Conservation (phyloP, 1,140 invertebrate species). For the Micrasema longulum region DNA sequence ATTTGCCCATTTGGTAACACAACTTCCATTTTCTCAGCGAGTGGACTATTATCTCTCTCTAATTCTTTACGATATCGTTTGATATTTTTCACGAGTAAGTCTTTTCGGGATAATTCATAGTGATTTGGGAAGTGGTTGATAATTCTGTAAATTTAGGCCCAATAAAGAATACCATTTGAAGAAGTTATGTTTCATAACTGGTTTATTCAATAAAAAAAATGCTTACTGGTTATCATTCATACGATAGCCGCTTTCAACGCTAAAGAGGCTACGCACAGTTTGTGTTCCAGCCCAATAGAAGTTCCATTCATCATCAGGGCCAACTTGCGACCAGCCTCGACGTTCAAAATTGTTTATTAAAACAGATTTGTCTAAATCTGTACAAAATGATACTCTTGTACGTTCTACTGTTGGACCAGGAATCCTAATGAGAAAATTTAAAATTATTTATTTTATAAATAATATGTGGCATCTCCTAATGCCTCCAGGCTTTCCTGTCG, state of each 20-base stretch:
- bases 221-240: conserved; percentile 91
- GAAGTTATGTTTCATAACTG: background rate
- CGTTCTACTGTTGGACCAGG: conserved; percentile 58
- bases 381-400: conserved; percentile 84
- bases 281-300: conserved; percentile 96
- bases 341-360: conserved; percentile 94
- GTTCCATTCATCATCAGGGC: conserved; percentile 95
- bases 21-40: conserved; percentile 78
- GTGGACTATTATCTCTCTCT: conserved; percentile 87
- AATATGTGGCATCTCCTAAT: background rate
- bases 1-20: conserved; percentile 72
- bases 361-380: conserved; percentile 96
- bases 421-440: conserved; percentile 24
- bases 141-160: conserved; percentile 65
- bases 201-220: conserved; percentile 1
- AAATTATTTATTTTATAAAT: background rate
- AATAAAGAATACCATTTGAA: background rate
- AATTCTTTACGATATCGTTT: conserved; percentile 93
- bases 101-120: conserved; percentile 94
- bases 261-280: conserved; percentile 91
- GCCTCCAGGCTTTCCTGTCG: background rate
- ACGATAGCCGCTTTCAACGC: conserved; percentile 91
- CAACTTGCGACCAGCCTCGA: conserved; percentile 91
- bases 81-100: conserved; percentile 95
- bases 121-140: conserved; percentile 96